Evolutionary conservation across 2,113 vertebrate species (phyloP).

Genomic region (Sigmodon hispidus): DNA sequence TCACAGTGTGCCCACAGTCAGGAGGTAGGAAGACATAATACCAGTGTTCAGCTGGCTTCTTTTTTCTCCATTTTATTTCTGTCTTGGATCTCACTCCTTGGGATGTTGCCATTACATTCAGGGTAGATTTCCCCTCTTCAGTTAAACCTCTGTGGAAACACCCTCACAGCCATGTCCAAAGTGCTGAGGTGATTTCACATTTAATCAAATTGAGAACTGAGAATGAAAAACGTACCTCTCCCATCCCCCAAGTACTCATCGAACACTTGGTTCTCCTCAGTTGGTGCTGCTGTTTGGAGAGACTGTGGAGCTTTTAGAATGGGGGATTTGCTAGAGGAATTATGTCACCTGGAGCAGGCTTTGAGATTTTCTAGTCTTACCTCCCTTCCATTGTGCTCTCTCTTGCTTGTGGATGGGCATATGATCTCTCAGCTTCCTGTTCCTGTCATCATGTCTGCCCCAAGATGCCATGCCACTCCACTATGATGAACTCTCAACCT

Average conservation of each 20-base stretch:
- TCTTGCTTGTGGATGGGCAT: neutral
- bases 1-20: too few species aligned
- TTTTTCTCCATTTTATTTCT: neutral
- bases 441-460: neutral
- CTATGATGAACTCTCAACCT: neutral
- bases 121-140: neutral
- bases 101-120: neutral
- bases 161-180: neutral
- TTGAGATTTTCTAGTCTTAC: neutral
- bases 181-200: neutral
- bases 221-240: neutral
- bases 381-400: neutral
- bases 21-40: neutral
- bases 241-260: neutral
- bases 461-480: neutral
- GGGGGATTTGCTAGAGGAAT: too few species aligned
- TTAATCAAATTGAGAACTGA: neutral
- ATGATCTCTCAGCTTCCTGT: too few species aligned
- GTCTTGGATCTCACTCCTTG: too few species aligned
- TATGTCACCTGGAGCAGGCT: neutral
- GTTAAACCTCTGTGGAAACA: too few species aligned
- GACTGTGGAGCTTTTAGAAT: too few species aligned
- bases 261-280: neutral
- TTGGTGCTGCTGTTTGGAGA: too few species aligned
- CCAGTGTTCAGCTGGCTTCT: neutral